Evolutionary conservation across 2,113 vertebrate species (phyloP).

Genomic region (Hirundichthys speculiger): DNA sequence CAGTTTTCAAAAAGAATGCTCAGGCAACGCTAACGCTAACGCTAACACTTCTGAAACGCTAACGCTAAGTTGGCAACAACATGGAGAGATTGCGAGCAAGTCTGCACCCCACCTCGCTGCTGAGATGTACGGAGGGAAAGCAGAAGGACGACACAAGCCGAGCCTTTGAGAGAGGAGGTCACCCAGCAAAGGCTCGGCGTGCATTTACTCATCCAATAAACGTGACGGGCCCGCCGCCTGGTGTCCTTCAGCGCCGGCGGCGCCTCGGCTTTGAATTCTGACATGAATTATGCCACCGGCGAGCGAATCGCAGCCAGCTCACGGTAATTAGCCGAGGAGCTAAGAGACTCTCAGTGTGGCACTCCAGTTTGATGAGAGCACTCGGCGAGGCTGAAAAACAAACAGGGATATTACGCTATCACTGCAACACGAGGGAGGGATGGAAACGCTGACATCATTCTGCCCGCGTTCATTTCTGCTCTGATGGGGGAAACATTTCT

Average conservation of each 20-base stretch:
- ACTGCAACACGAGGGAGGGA: neutral
- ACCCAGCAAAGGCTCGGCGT: slow-evolving; percentile 2
- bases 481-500: neutral
- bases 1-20: too few species aligned
- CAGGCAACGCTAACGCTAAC: too few species aligned
- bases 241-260: slow-evolving; percentile 2
- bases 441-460: too few species aligned
- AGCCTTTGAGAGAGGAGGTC: slow-evolving; percentile 1
- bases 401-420: neutral
- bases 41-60: too few species aligned
- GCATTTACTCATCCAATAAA: slow-evolving; percentile 29
- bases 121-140: too few species aligned
- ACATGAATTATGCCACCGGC: slow-evolving; percentile 33
- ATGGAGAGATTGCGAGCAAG: too few species aligned
- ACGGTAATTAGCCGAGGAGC: slow-evolving; percentile 47
- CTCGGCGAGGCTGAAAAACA: slow-evolving; percentile 15
- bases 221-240: neutral
- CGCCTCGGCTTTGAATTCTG: slow-evolving; percentile 13
- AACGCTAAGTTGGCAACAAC: too few species aligned
- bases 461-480: too few species aligned
- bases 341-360: slow-evolving; percentile 35
- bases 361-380: slow-evolving; percentile 38
- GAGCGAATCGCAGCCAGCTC: slow-evolving; percentile 19
- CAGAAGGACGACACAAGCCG: neutral
- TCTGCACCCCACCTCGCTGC: too few species aligned